phyloP scores from a whole-genome alignment of 2,888 invertebrate genomes.

The Catocala nupta region DNA sequence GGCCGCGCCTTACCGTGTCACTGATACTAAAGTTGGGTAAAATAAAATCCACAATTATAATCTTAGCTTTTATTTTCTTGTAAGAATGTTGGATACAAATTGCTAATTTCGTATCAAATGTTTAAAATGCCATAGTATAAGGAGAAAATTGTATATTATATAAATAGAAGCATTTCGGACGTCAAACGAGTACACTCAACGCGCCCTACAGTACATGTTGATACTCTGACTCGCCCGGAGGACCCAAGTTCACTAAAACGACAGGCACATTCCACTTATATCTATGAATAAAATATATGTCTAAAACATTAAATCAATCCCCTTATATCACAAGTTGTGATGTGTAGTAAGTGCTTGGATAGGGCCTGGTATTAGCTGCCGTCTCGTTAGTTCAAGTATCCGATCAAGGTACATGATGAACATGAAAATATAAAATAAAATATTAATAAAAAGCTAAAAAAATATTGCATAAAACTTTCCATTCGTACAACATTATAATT shows the following conservation, averaged over 20 bases:
- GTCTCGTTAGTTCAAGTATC: constrained; percentile 41
- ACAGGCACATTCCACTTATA: constrained; percentile 79
- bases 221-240: constrained; percentile 34
- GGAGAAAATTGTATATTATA: constrained; percentile 80
- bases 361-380: constrained; percentile 64
- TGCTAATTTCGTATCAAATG: constrained; percentile 82
- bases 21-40: background rate
- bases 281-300: constrained; percentile 68
- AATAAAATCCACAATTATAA: constrained; percentile 59
- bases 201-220: constrained; percentile 53
- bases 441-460: constrained; percentile 64
- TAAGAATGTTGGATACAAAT: constrained; percentile 84
- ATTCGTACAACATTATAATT: constrained; percentile 70
- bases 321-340: constrained; percentile 79
- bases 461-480: constrained; percentile 76
- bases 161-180: constrained; percentile 69
- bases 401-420: constrained; percentile 41
- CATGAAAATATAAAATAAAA: constrained; percentile 41
- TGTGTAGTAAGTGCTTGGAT: constrained; percentile 67
- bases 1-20: no score
- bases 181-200: constrained; percentile 47
- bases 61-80: constrained; percentile 81
- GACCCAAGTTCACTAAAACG: constrained; percentile 52
- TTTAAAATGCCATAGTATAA: constrained; percentile 78
- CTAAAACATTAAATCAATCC: constrained; percentile 74